These are phyloP conservation scores for Hippoglossus hippoglossus DNA, from an alignment of 2,797 vertebrate genomes.

Conservation along the genomic window DNA sequence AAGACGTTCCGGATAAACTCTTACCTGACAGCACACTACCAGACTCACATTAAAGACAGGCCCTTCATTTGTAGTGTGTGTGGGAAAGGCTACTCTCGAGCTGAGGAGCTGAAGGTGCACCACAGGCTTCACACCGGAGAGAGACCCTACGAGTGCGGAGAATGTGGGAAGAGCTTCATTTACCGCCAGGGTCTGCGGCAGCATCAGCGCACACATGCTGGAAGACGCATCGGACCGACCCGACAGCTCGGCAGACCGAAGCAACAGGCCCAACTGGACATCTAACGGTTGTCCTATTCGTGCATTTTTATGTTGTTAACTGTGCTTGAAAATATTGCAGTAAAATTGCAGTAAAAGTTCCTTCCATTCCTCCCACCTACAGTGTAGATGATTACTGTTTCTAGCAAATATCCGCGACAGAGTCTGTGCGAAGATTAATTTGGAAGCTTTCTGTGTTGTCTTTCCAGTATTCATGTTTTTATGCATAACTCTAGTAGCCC, in stretches of 20 bases:
- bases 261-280: constrained; percentile 62
- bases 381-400: constrained; percentile 35
- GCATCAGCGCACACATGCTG: constrained; percentile 77
- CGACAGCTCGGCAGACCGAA: constrained; percentile 77
- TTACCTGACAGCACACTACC: constrained; percentile 74
- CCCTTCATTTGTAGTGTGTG: constrained; percentile 74
- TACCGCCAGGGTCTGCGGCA: constrained; percentile 79
- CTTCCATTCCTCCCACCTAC: constrained; percentile 40
- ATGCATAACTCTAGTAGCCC: constrained; percentile 51
- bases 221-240: constrained; percentile 72
- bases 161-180: constrained; percentile 80
- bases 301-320: constrained; percentile 20
- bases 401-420: constrained; percentile 31
- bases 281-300: constrained; percentile 25
- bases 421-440: constrained; percentile 26
- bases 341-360: constrained; percentile 47
- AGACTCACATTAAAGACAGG: constrained; percentile 76
- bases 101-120: constrained; percentile 78
- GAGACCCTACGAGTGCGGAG: constrained; percentile 71
- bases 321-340: constrained; percentile 38
- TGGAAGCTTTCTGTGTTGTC: constrained; percentile 42
- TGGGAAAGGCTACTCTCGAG: constrained; percentile 77
- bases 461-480: constrained; percentile 48
- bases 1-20: constrained; percentile 78
- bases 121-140: constrained; percentile 79